Conservation (phyloP, 64 coral and sea anemone genomes). For the Astreopora myriophthalma region DNA sequence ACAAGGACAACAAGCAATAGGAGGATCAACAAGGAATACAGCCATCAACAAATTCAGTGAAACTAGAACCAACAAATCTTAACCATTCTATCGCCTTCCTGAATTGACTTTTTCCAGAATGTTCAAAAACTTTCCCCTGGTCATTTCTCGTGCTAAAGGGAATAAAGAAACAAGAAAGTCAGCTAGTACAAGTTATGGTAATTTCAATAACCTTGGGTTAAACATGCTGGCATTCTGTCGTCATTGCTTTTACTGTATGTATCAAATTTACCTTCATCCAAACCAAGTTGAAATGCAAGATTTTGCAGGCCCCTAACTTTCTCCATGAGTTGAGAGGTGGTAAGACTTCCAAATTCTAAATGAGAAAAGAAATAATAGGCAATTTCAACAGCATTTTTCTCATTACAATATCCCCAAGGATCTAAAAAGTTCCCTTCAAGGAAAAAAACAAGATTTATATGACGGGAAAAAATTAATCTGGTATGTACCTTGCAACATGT, state of each 20-base stretch:
- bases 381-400: not conserved
- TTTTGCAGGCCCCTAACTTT: conserved; percentile 98
- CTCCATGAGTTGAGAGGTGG: conserved; percentile 94
- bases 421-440: not conserved
- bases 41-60: not conserved
- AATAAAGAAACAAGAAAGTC: not conserved
- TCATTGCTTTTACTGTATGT: not conserved
- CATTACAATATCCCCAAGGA: not conserved
- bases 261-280: conserved; percentile 84
- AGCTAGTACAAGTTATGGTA: not conserved
- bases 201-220: not conserved
- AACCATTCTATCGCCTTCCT: not conserved
- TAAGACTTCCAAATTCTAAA: conserved; percentile 98
- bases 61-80: not conserved
- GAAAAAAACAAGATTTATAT: not conserved
- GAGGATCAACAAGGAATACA: no score
- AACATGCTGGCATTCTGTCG: not conserved
- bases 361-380: not conserved
- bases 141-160: conserved; percentile 96
- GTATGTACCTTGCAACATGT: conserved; percentile 87
- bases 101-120: conserved; percentile 88
- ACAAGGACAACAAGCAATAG: no score
- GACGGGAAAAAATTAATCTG: not conserved
- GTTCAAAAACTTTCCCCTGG: conserved; percentile 93
- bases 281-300: conserved; percentile 95